Evolutionary conservation across 2,113 vertebrate genomes (phyloP).

Genomic region (Leptodactylus fuscus): DNA sequence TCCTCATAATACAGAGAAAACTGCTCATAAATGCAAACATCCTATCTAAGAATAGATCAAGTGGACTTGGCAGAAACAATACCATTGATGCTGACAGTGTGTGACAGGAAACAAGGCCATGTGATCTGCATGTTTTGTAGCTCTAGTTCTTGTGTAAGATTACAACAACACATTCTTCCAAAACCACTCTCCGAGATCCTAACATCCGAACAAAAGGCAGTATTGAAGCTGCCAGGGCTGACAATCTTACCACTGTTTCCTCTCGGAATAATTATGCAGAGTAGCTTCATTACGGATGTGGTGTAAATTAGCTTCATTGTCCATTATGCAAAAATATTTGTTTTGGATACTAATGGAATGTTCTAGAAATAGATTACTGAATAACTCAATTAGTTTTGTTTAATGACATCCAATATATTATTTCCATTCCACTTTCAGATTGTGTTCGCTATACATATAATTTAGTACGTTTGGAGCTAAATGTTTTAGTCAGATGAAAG

Average conservation of each 20-base stretch:
- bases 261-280: conserved; percentile 71
- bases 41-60: conserved; percentile 75
- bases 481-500: background rate
- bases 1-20: conserved; percentile 72
- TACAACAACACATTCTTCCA: conserved; percentile 73
- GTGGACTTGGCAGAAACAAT: conserved; percentile 75
- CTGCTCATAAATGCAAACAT: conserved; percentile 71
- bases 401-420: background rate
- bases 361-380: conserved; percentile 37
- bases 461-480: background rate
- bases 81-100: conserved; percentile 77
- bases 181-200: conserved; percentile 72
- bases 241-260: conserved; percentile 69
- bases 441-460: background rate
- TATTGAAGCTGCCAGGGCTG: conserved; percentile 70
- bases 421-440: background rate
- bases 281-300: conserved; percentile 67
- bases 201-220: conserved; percentile 75
- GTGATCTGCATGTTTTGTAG: conserved; percentile 77
- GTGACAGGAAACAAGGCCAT: conserved; percentile 78
- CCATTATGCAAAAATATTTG: conserved; percentile 65
- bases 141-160: conserved; percentile 75
- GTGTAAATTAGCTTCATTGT: conserved; percentile 68
- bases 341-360: conserved; percentile 56
- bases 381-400: conserved; percentile 21